Percentiles rank a stretch among this genome's conserved stretches.
Evolutionary conservation across 30 jellyfish, hydroid and myxozoan species (phyloP).

Genomic region (Nemopilema nomurai): DNA sequence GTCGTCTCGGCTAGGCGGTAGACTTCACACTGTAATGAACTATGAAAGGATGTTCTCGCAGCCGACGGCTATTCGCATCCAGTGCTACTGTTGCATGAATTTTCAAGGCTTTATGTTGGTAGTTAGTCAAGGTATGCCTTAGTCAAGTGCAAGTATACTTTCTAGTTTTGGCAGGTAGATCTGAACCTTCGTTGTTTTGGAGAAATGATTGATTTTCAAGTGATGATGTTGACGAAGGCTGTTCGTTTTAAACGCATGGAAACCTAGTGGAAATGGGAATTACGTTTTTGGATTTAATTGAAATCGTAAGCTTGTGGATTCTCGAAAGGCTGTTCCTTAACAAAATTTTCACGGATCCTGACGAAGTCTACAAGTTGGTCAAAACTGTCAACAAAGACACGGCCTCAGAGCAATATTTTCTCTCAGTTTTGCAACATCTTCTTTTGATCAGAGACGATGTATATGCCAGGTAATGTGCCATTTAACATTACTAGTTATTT

Average conservation of each 20-base stretch:
- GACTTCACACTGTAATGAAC: not conserved
- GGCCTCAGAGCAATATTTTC: conserved; percentile 71
- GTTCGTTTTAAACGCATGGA: not conserved
- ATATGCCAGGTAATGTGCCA: conserved; percentile 66
- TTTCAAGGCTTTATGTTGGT: not conserved
- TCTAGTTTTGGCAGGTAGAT: too few species aligned
- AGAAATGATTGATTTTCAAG: not conserved
- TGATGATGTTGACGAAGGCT: not conserved
- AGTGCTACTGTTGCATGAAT: not conserved
- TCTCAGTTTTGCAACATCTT: conserved; percentile 90
- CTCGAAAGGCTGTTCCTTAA: conserved; percentile 26
- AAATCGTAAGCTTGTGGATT: not conserved
- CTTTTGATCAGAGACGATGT: conserved; percentile 92
- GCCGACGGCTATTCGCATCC: not conserved
- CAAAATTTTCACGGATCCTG: conserved; percentile 65
- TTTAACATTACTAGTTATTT: too few species aligned
- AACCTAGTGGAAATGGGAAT: conserved; percentile 1
- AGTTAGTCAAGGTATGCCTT: too few species aligned
- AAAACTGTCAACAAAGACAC: conserved; percentile 80
- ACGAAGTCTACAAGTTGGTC: conserved; percentile 77
- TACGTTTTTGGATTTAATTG: conserved; percentile 1
- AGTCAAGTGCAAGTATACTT: too few species aligned
- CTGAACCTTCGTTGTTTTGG: not conserved
- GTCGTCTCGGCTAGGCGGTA: not conserved
- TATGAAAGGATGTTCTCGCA: not conserved